Evolutionary conservation across 1,140 invertebrate genomes (phyloP), one percentile per base, ranked within the genome.

Genomic region (Atopsyche davidsoni): DNA sequence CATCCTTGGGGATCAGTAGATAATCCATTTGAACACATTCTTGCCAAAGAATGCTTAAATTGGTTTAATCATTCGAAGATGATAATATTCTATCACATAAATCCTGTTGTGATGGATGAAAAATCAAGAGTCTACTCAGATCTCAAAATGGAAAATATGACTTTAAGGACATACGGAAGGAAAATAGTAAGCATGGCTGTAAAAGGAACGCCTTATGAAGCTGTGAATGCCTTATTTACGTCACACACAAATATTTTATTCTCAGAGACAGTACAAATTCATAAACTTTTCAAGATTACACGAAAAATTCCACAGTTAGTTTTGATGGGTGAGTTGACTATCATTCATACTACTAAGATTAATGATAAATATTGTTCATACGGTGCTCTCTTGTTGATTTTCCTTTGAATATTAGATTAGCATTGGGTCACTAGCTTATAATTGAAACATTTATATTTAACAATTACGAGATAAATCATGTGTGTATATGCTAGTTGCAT

Each of bases 41-140:
- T 88, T 34, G 83, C 82, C 0, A 75, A 73, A 32, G 86, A 89
- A 64, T 74, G 80, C 42, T 61, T 76, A 3, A 74, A 83, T 59
- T 81, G 79, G 77, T 81, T 87, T 55, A 73, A 81, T 25, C 76
- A 77, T 35, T 86, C 86, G 1, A 79, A 77, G 61, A 77, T 88
- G 71, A 64, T 87, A 50, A 79, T 73, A 17, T 76, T 87, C 51
- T 72, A 82, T 44, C 86, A 89, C 59, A 48, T 73, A 16, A 89
- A 86, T 71, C 78, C 84, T 0, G 81, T 86, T 2, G 65, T 59
- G 4, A 61, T 64, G 39, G 74, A 80, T 16, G 75, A 82, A 1
- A 64, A 77, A 55, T 83, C 80, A 49, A 76, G 79, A 11, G 67
- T 85, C 10, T 70, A 67, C 57, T 76, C 80, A 9, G 58, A 72